These are phyloP conservation scores for Corythornis madagascariensis DNA, from an alignment of 2,113 vertebrate genomes.

Conservation along the genomic window DNA sequence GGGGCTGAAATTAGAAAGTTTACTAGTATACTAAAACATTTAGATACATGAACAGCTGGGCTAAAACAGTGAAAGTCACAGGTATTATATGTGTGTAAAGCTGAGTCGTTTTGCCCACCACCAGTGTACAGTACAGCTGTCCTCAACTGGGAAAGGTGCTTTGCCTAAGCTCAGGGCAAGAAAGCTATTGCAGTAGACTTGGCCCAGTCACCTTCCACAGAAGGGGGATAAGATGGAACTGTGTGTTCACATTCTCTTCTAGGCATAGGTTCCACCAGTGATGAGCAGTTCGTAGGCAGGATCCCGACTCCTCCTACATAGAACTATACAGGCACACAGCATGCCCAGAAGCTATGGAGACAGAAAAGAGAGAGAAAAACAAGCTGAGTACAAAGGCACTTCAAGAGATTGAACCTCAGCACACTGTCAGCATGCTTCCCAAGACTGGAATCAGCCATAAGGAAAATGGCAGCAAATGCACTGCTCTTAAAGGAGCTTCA, in stretches of 20 bases:
- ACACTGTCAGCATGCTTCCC: neutral
- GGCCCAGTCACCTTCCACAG: constrained; percentile 58
- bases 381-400: neutral
- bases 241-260: constrained; percentile 38
- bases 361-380: constrained; percentile 22
- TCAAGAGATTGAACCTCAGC: neutral
- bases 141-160: constrained; percentile 74
- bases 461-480: neutral
- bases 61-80: constrained; percentile 56
- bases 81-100: constrained; percentile 51
- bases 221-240: constrained; percentile 53
- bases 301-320: constrained; percentile 89
- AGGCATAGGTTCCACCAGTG: constrained; percentile 88
- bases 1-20: constrained; percentile 61
- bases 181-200: constrained; percentile 63
- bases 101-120: constrained; percentile 69
- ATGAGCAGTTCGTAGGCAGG: constrained; percentile 93
- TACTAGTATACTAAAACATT: constrained; percentile 54
- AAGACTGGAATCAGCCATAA: neutral
- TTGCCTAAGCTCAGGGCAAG: constrained; percentile 67
- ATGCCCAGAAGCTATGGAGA: constrained; percentile 89
- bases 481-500: neutral
- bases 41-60: constrained; percentile 61
- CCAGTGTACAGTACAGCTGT: constrained; percentile 75
- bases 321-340: constrained; percentile 90